Base-by-base conservation (phyloP, 2,888 invertebrate species). In the Agapetus fuscipes region DNA sequence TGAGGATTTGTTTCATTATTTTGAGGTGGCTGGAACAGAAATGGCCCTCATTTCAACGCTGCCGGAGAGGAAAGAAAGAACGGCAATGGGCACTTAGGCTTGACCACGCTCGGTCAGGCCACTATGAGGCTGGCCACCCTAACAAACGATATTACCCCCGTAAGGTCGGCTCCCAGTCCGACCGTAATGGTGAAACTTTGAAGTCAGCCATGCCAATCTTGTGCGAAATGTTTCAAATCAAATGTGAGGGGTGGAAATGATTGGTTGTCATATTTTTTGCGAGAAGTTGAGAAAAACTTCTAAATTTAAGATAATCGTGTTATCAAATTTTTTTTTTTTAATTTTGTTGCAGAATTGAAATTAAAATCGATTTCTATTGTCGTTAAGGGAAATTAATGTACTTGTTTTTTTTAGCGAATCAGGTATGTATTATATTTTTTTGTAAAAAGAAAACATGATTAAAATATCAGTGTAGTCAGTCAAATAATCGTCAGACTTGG, bases 51-150 rank as follows among this genome's bases (percentile, higher is more conserved):
- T 32, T 32, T 32, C 20, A 32, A n/a, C n/a, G n/a, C 15, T 26
- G 15, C 17, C 28, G 32, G 34, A 33, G 40, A 40, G 41, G 44
- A 41, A 44, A 40, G n/a, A n/a, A n/a, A n/a, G n/a, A n/a, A n/a
- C n/a, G 44, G 40, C 40, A 44, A 44, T 37, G 40, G 40, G 34
- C 44, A 44, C 44, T 44, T 44, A 44, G 37, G 44, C 34, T 42
- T 37, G 37, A 37, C 40, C 41, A 25, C 31, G 28, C 32, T 30
- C 34, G 44, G 44, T 37, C 25, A 40, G 40, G 40, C 40, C 41
- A 37, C 37, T 33, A 34, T 26, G n/a, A n/a, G n/a, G n/a, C n/a
- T 20, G 37, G 25, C 17, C 34, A 26, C 29, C 24, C 34, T 44
- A 44, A 44, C 44, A 41, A 44, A 44, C 44, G 44, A 44, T 44